Base-by-base conservation (phyloP, 35 echinoderm and acorn worm genomes). In the Eucidaris tribuloides region DNA sequence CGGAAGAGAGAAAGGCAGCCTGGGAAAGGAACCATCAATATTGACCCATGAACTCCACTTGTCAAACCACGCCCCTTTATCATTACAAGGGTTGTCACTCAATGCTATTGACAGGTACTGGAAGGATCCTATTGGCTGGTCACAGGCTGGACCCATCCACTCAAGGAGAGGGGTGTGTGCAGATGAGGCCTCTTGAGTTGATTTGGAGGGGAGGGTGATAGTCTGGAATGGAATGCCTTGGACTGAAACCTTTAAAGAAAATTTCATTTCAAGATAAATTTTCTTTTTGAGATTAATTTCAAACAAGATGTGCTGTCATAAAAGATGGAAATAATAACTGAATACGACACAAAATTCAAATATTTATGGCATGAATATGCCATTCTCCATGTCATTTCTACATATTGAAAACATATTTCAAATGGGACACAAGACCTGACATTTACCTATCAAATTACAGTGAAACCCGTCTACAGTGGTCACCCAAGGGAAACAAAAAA, bases 21-120 rank as follows among this genome's bases (percentile, higher is more conserved):
- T 65, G 24, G 93, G 83, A n/a, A 55, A 38, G 24, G 18, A 7
- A 29, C 50, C 43, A 41, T 96, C 84, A 14, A 96, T 38, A 14
- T 70, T 59, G 27, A 87, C 55, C 93, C 93, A 90, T 45, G 80
- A 70, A 66, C 93, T 90, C 93, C 93, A 96, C 44, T 39, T 46
- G 44, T 82, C 74, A 27, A 38, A 14, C 32, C 49, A 59, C 61
- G 33, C 70, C 39, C 49, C 72, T 74, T 38, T n/a, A n/a, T n/a
- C 77, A 55, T 61, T 48, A 42, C 31, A 20, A 27, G 44, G 41
- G 36, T 42, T 64, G 44, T 90, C 81, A 84, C 31, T 81, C 3
- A 84, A 4, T n/a, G 81, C 58, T 5, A 90, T 31, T 65, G 81
- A 83, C 29, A 90, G 20, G 70, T 84, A 84, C 44, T 50, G 42